Evolutionary conservation across 64 coral and sea anemone genomes (phyloP), one percentile per base, ranked within the genome.

Genomic region (Acropora tenuis): DNA sequence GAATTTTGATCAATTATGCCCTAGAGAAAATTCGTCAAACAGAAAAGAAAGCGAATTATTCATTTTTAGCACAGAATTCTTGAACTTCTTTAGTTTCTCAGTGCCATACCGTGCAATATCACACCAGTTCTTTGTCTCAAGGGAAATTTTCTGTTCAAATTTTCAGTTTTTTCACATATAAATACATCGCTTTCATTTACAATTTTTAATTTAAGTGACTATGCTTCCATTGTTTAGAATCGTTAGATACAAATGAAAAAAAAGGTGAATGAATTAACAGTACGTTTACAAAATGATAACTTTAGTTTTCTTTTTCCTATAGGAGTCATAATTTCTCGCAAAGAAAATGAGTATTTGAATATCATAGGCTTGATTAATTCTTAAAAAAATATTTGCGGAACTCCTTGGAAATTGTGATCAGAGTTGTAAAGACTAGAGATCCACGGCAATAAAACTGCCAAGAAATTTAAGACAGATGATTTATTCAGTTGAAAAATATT

Each of bases 161-260:
- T 69, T 84, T 84, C 44, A 19, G 41, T 45, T 69, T 66, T 84
- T 84, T 69, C 58, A 48, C 71, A 84, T 84, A 84, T 49, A 69
- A 71, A 84, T 84, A 69, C 30, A 69, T 84, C 82, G 15, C 82
- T 84, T 84, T 83, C 80, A 63, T 66, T 69, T 84, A 48, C 61
- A 8, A 69, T 84, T 84, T 84, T 48, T 84, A 84, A 84, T 84
- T 69, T 84, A 48, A 84, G 60, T 47, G 82, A 49, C 60, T 41
- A 49, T 84, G 67, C 43, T 20, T 8, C 44, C 12, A 48, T 84
- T 69, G 82, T 84, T 84, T 9, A 44, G 7, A 84, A 49, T 40
- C 61, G 60, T 15, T 15, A 41, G 60, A 43, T 66, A 84, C 65
- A 59, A 83, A 30, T 30, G 30, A 30, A 30, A 30, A 5, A 45